Evolutionary conservation across 2,888 invertebrate genomes (phyloP), one percentile per base, ranked within the genome.

Genomic region (Drosophila macrospina): DNA sequence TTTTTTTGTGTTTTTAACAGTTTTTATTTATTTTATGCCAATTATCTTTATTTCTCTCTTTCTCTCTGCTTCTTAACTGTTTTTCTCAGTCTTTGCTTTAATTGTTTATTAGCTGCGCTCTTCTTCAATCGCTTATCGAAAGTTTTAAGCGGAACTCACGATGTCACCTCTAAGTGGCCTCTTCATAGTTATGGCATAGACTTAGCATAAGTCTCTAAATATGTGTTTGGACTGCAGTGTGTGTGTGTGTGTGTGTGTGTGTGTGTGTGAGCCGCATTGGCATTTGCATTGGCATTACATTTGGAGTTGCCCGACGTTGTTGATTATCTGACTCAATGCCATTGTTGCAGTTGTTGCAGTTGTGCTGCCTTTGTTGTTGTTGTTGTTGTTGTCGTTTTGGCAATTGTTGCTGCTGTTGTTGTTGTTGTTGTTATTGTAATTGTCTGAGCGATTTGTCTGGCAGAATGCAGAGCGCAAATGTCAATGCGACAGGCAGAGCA

Each of bases 251-350:
- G 26, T 50, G 37, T 45, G 28, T 60, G 32, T 50, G 42, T 61
- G 24, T 47, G 32, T 70, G 42, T 37, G 61, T 64, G 59, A 37
- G 57, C 44, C 42, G 67, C 71, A 67, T 73, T 80, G 78, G 69
- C 75, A 76, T 78, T 78, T 76, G 65, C 79, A 72, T 76, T 83
- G 87, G 87, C 83, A 87, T 81, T 83, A 82, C 76, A 76, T 87
- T 78, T 82, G 86, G 60, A 62, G 69, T 78, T 71, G 76, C 44
- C 39, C 66, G 65, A 57, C 51, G 69, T 67, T 56, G 81, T 78
- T 84, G 82, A 83, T 81, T 84, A 83, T 83, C 81, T 65, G 62
- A 67, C 68, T 86, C 82, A 83, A 83, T 83, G 82, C 81, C 82
- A 83, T 75, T 78, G 68, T 45, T 73, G 72, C 62, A 56, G 15